Evolutionary conservation across 2,888 invertebrate genomes (phyloP).

Genomic region (Noctua janthina): DNA sequence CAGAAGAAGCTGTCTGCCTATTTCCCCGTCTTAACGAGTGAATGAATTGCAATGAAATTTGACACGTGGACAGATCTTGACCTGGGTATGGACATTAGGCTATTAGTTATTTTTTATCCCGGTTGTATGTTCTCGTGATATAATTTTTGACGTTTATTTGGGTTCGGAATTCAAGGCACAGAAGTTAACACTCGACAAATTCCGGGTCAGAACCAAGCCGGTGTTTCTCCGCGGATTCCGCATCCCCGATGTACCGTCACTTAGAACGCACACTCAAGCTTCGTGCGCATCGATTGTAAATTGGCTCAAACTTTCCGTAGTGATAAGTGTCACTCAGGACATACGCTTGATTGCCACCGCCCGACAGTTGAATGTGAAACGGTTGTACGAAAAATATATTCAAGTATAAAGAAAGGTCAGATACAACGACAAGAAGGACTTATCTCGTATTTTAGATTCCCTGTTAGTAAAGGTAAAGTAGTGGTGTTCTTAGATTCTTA

Average conservation of each 20-base stretch:
- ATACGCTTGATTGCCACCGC: not conserved
- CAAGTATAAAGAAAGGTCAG: not conserved
- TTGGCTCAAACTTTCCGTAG: not conserved
- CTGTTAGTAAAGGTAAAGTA: not conserved
- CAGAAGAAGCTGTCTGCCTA: not conserved
- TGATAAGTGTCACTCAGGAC: not conserved
- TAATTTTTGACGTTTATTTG: not conserved
- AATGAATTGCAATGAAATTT: not conserved
- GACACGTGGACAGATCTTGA: too few relatives aligned
- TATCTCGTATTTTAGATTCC: not conserved
- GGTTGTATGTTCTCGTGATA: not conserved
- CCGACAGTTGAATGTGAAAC: not conserved
- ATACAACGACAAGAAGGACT: not conserved
- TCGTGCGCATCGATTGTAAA: not conserved
- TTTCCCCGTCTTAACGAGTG: not conserved
- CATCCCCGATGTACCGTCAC: not conserved
- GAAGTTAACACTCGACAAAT: not conserved
- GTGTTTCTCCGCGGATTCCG: not conserved
- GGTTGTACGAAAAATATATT: not conserved
- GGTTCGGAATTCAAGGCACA: not conserved
- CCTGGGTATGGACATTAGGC: too few relatives aligned
- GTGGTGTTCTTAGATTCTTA: not conserved
- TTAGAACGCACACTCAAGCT: not conserved
- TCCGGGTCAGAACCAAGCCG: not conserved
- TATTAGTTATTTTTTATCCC: too few relatives aligned